Base-by-base conservation (phyloP, 2,888 invertebrate species). In the Coleophora flavipennella region DNA sequence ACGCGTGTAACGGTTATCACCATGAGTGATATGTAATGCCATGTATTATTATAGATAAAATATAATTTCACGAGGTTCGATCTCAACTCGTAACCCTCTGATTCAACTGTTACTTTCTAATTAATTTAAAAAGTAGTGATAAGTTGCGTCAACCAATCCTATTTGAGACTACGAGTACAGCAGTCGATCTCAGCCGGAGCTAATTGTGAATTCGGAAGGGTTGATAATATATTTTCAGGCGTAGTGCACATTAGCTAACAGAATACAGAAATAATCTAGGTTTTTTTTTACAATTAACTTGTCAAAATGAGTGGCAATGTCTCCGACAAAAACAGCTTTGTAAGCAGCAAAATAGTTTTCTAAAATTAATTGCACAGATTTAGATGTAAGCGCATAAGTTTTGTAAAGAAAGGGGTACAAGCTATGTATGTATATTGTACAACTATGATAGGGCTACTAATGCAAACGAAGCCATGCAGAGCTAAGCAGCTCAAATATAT, bases 221-320 rank as follows among this genome's bases (percentile, higher is more conserved):
- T n/a, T n/a, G n/a, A n/a, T 20, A 20, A 20, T 20, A 20, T 20
- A 3, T 70, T 59, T 62, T 63, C 73, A 71, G 66, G 46, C 33
- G 63, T 74, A 79, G 73, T 58, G 51, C 57, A 55, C 47, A 48
- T 62, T 74, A 75, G 72, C 69, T 70, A 73, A 77, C 50, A 63
- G 60, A 56, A 62, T 69, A 68, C 63, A 61, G 65, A 43, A 65
- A 67, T 70, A 67, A n/a, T n/a, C n/a, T 80, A 79, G 79, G n/a
- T n/a, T n/a, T 76, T 81, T 81, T 83, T 83, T 72, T 83, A 83
- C 79, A 71, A 78, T 68, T 66, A 57, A 54, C 6, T 20, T 20
- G 3, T 20, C n/a, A n/a, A n/a, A n/a, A n/a, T n/a, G n/a, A n/a
- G n/a, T n/a, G n/a, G n/a, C n/a, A n/a, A n/a, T n/a, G n/a, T 20